Evolutionary conservation across 2,888 invertebrate genomes (phyloP).

Genomic region (Dynastes hyllus): DNA sequence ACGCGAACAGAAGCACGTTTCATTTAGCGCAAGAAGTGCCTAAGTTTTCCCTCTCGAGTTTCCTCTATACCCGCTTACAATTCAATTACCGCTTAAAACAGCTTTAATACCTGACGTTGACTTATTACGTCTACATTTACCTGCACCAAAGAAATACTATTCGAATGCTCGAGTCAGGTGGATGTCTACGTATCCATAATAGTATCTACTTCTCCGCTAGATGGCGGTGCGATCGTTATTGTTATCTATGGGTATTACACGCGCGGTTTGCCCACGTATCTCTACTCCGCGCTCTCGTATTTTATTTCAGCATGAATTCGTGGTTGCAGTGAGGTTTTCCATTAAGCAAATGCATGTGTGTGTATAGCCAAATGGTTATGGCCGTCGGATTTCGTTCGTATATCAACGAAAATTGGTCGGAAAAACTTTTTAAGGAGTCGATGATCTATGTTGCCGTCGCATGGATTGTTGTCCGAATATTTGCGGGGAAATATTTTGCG

Average conservation of each 20-base stretch:
- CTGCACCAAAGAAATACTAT: not conserved
- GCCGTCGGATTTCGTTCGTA: constrained; percentile 2
- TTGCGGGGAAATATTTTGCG: not conserved
- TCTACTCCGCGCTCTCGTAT: not conserved
- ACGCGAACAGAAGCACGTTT: not conserved
- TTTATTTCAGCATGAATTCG: constrained; percentile 3
- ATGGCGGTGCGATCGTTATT: not conserved
- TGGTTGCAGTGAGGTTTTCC: not conserved
- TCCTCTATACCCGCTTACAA: not conserved
- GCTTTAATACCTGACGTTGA: not conserved
- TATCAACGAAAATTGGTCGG: constrained; percentile 4
- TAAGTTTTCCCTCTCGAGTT: not conserved
- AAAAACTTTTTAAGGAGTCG: constrained; percentile 13
- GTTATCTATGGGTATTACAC: constrained; percentile 4
- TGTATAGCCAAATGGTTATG: not conserved
- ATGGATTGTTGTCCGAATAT: constrained; percentile 5
- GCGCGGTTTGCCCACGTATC: not conserved
- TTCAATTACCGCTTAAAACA: constrained; percentile 13
- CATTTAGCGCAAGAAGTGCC: not conserved
- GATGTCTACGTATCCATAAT: not conserved
- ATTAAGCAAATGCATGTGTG: constrained; percentile 11
- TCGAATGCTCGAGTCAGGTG: not conserved
- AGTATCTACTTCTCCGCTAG: not conserved
- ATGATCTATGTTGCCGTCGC: not conserved
- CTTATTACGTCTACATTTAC: not conserved